These are phyloP conservation scores for Zonitis immaculata DNA, from an alignment of 2,888 invertebrate species.

Conservation along the genomic window DNA sequence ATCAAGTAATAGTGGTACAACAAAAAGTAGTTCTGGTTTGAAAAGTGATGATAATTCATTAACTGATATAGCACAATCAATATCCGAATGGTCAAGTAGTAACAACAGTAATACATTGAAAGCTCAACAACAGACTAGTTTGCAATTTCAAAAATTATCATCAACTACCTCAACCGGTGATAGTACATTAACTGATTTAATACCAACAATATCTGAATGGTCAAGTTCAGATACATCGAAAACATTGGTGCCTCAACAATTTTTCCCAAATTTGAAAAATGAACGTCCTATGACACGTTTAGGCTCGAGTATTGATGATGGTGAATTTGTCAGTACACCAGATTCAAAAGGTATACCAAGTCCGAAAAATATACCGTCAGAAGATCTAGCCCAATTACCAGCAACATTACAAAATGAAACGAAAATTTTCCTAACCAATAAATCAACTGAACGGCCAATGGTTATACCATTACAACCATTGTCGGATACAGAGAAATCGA, in stretches of 20 bases:
- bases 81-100: conserved; percentile 80
- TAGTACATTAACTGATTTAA: conserved; percentile 58
- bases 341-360: conserved; percentile 38
- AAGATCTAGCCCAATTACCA: conserved; percentile 40
- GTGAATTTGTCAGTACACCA: conserved; percentile 34
- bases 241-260: conserved; percentile 60
- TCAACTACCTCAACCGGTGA: conserved; percentile 43
- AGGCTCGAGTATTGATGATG: conserved; percentile 43
- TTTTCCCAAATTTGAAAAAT: conserved; percentile 28
- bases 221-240: conserved; percentile 69
- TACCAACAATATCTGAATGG: conserved; percentile 78
- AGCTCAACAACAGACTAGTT: conserved; percentile 50
- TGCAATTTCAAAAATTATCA: conserved; percentile 47
- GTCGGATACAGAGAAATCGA: conserved; percentile 49
- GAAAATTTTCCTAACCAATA: conserved; percentile 47
- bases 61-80: conserved; percentile 69
- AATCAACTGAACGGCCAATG: conserved; percentile 53
- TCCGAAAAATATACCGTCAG: conserved; percentile 45
- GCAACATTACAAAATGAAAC: conserved; percentile 25
- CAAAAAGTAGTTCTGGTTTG: conserved; percentile 59
- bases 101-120: conserved; percentile 68
- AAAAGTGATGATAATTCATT: conserved; percentile 77
- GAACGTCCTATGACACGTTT: conserved; percentile 35
- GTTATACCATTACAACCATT: conserved; percentile 49
- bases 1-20: conserved; percentile 57